Percentiles rank a stretch among this genome's conserved stretches.
Evolutionary conservation across 2,888 invertebrate species (phyloP).

Genomic region (Cataglyphis albicans): DNA sequence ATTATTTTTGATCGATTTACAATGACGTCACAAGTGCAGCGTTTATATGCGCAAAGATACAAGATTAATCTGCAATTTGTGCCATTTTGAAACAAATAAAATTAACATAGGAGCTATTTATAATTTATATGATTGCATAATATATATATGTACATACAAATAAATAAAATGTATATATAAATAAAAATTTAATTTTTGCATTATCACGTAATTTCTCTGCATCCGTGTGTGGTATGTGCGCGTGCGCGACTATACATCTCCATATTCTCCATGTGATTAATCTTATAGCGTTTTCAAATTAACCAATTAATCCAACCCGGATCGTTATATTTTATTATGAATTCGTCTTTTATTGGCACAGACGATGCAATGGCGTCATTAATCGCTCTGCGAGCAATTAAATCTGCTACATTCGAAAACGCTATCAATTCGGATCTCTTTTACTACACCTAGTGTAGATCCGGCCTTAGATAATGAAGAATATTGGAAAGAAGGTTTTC

Average conservation of each 20-base stretch:
- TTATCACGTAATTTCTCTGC: background rate
- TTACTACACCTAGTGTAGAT: too few relatives aligned
- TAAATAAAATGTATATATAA: background rate
- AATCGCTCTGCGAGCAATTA: too few relatives aligned
- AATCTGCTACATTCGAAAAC: too few relatives aligned
- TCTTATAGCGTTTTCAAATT: too few relatives aligned
- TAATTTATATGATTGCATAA: background rate
- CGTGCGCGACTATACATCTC: background rate
- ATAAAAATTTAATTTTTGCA: background rate
- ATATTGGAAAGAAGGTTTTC: too few relatives aligned
- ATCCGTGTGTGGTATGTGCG: background rate
- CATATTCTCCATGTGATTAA: background rate
- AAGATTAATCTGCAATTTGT: background rate
- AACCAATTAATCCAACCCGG: too few relatives aligned
- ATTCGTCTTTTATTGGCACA: too few relatives aligned
- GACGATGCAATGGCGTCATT: too few relatives aligned
- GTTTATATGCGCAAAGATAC: background rate
- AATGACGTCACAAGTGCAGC: background rate
- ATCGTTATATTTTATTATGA: too few relatives aligned
- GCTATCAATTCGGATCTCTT: too few relatives aligned
- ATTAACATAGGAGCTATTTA: background rate
- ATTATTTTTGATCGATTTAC: background rate
- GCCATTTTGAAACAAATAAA: background rate
- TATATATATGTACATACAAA: background rate
- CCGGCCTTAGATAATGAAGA: too few relatives aligned